phyloP scores from a whole-genome alignment of 2,888 invertebrate genomes.

The Dicranocentrus wangi region DNA sequence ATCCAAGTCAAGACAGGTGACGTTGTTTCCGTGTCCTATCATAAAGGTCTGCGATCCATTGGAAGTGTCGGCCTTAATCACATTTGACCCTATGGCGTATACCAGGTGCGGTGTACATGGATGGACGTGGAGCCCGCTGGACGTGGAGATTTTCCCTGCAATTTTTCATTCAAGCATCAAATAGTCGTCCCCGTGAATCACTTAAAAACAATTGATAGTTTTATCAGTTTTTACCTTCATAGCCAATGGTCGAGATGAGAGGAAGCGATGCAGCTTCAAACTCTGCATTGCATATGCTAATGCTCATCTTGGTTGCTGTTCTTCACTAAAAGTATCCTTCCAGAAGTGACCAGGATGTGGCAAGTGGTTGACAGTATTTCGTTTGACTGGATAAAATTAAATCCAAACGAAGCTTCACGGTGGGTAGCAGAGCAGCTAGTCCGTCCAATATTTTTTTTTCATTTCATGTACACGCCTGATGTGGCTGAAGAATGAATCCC shows the following conservation, averaged over 20 bases:
- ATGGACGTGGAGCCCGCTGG: constrained; percentile 67
- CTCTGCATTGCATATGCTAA: constrained; percentile 61
- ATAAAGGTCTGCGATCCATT: constrained; percentile 83
- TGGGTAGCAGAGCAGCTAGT: too few species aligned
- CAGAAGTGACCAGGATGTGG: too few species aligned
- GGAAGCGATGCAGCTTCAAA: constrained; percentile 66
- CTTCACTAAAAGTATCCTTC: too few species aligned
- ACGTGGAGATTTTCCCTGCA: constrained; percentile 70
- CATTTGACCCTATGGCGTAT: constrained; percentile 73
- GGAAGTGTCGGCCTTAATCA: constrained; percentile 70
- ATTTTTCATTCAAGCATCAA: neutral
- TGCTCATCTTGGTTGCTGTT: constrained; percentile 1
- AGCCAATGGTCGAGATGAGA: constrained; percentile 72
- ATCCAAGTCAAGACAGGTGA: constrained; percentile 86
- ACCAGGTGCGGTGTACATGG: constrained; percentile 68
- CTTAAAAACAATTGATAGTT: neutral
- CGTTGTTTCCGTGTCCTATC: constrained; percentile 85
- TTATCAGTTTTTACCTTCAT: constrained; percentile 67
- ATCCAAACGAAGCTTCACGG: too few species aligned
- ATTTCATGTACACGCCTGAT: too few species aligned
- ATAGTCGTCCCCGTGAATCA: neutral
- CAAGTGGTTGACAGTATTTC: too few species aligned
- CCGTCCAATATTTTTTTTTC: too few species aligned
- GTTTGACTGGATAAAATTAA: too few species aligned
- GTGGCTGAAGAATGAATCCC: too few species aligned